Conservation (phyloP, 2,113 vertebrate genomes). For the Neopipo cinnamomea region DNA sequence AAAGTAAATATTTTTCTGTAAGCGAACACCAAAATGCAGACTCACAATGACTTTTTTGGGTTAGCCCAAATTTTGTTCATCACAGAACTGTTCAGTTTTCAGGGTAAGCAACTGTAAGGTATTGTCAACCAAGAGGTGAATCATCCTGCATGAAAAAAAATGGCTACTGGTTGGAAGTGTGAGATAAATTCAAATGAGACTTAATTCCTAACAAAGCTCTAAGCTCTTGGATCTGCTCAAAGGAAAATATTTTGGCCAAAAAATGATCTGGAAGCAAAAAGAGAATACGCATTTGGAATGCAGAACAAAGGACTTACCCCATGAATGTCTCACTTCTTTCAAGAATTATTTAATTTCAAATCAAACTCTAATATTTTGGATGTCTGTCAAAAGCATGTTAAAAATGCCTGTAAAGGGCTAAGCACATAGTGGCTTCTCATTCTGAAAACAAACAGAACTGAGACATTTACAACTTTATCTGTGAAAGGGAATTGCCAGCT, state of each 20-base stretch:
- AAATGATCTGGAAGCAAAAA: not conserved
- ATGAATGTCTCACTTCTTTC: not conserved
- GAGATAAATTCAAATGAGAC: not conserved
- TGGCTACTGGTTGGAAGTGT: not conserved
- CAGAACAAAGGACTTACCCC: not conserved
- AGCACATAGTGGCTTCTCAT: not conserved
- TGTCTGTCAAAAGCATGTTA: not conserved
- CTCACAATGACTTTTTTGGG: not conserved
- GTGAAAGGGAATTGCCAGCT: not conserved
- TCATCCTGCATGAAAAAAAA: not conserved
- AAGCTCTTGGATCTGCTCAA: constrained; percentile 8
- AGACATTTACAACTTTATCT: constrained; percentile 7
- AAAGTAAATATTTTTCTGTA: not conserved
- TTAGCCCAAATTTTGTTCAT: not conserved
- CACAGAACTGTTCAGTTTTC: not conserved
- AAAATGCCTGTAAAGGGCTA: not conserved
- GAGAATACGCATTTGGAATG: not conserved
- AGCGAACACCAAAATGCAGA: not conserved
- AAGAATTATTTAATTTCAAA: not conserved
- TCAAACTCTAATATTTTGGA: not conserved
- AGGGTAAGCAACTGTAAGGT: not conserved
- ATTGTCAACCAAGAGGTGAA: not conserved
- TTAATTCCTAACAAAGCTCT: not conserved
- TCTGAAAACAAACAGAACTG: not conserved
- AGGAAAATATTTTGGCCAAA: not conserved